Percentiles rank a stretch among this genome's conserved stretches.
Evolutionary conservation across 2,113 vertebrate genomes (phyloP).

Genomic region (Centropus unirufus): DNA sequence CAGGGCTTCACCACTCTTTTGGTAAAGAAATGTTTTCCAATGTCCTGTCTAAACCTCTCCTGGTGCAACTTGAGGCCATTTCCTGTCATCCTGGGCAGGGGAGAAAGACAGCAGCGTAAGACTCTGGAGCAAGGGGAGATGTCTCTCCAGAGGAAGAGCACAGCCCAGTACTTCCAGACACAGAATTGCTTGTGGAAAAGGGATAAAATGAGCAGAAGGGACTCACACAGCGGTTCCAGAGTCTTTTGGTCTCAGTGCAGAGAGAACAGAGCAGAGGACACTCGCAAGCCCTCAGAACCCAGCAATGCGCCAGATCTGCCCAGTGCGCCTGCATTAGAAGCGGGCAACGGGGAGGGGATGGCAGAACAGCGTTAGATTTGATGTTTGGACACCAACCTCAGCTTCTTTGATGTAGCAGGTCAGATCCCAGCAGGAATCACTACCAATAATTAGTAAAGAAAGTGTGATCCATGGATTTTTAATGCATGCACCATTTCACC

Average conservation of each 20-base stretch:
- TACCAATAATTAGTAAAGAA: neutral
- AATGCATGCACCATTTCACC: neutral
- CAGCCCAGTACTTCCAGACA: neutral
- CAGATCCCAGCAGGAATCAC: neutral
- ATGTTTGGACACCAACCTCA: neutral
- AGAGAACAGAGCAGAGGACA: neutral
- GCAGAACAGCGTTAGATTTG: fast-evolving
- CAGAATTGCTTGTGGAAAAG: neutral
- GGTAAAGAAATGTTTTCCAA: no score
- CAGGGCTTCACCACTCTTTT: no score
- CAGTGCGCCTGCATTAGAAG: neutral
- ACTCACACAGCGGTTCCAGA: neutral
- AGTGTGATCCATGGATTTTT: neutral
- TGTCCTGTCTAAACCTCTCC: no score
- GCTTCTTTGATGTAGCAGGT: neutral
- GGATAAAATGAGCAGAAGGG: neutral
- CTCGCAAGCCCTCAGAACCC: fast-evolving
- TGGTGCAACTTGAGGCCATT: no score
- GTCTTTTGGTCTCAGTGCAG: neutral
- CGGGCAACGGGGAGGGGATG: neutral
- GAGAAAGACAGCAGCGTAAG: neutral
- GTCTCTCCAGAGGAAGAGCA: neutral
- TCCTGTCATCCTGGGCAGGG: neutral
- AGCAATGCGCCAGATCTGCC: neutral
- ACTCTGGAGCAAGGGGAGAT: fast-evolving